Conservation (phyloP, 2,888 invertebrate species). For the Euproctis similis region DNA sequence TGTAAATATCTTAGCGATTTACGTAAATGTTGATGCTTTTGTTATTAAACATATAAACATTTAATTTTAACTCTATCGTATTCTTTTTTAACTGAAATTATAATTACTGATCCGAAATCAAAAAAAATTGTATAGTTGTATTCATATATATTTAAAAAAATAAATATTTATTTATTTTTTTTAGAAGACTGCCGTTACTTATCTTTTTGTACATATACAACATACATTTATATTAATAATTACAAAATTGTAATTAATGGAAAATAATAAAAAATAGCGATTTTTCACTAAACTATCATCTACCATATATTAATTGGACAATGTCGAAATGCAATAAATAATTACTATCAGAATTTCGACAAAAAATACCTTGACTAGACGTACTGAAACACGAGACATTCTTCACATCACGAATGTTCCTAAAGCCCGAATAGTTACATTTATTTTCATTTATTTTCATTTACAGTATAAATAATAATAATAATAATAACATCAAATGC, state of each 20-base stretch:
- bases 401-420: constrained; percentile 55
- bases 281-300: constrained; percentile 54
- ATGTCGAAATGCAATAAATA: constrained; percentile 13
- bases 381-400: constrained; percentile 58
- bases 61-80: constrained; percentile 39
- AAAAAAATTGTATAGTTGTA: constrained; percentile 48
- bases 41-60: constrained; percentile 33
- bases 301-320: constrained; percentile 33
- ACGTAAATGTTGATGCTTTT: constrained; percentile 56
- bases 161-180: constrained; percentile 53
- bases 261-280: constrained; percentile 61
- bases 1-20: constrained; percentile 62
- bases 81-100: constrained; percentile 41
- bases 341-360: constrained; percentile 32
- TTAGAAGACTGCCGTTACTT: constrained; percentile 69
- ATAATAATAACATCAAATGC: constrained; percentile 44
- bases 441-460: constrained; percentile 41
- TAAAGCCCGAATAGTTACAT: constrained; percentile 55
- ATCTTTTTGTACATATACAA: constrained; percentile 53
- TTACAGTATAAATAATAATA: no score
- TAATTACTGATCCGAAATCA: constrained; percentile 64
- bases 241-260: constrained; percentile 37
- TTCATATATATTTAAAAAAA: constrained; percentile 44
- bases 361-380: constrained; percentile 35
- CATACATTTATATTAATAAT: no score